Conservation (phyloP, 30 jellyfish, hydroid and myxozoan species). For the Pelagia noctiluca region DNA sequence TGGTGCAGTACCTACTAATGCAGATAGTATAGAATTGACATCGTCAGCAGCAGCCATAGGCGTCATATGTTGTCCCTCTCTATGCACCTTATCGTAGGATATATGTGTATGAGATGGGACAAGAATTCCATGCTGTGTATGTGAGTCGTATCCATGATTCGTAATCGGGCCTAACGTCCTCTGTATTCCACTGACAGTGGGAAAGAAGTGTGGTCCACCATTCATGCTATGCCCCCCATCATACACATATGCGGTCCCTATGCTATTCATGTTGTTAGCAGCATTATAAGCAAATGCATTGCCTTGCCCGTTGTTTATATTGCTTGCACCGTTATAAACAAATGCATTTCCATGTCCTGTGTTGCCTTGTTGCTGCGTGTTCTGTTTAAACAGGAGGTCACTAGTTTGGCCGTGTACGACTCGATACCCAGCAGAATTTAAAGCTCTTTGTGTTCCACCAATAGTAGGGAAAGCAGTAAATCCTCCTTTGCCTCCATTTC, state of each 20-base stretch:
- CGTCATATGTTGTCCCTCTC: slow-evolving; percentile 57
- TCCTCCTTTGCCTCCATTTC: slow-evolving; percentile 45
- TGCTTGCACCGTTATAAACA: not conserved
- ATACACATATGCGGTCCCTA: no score
- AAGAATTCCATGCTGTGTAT: slow-evolving; percentile 39
- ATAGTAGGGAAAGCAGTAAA: slow-evolving; percentile 50
- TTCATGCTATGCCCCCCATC: no score
- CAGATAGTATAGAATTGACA: slow-evolving; percentile 48
- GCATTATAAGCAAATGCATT: no score
- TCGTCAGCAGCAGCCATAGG: slow-evolving; percentile 68
- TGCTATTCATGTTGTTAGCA: no score
- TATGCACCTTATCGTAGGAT: slow-evolving; percentile 38
- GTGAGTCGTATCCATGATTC: not conserved
- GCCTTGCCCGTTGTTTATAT: not conserved
- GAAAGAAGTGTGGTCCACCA: not conserved
- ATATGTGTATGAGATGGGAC: slow-evolving; percentile 37
- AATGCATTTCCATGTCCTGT: not conserved
- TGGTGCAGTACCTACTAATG: slow-evolving; percentile 36
- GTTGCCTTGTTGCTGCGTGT: not conserved
- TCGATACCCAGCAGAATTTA: not conserved
- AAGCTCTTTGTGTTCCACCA: slow-evolving; percentile 60
- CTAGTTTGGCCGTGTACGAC: not conserved
- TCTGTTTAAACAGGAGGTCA: not conserved
- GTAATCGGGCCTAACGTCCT: not conserved
- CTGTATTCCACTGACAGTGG: not conserved